Percentiles rank a stretch among this genome's conserved stretches.
Evolutionary conservation across 1,140 invertebrate genomes (phyloP).

Genomic region (Temnothorax longispinosus): DNA sequence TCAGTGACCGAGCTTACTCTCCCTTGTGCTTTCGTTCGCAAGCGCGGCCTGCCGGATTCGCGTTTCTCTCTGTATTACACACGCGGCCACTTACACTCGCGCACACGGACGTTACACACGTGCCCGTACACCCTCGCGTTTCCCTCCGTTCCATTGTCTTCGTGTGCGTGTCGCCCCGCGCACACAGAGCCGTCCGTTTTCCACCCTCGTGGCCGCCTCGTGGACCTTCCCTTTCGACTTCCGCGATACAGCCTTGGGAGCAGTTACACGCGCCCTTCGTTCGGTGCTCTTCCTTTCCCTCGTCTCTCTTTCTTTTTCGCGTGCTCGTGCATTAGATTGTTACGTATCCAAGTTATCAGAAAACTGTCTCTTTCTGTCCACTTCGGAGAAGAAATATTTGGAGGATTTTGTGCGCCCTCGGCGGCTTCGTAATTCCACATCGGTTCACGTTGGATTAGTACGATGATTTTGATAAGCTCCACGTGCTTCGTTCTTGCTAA

Average conservation of each 20-base stretch:
- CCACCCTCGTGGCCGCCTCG: conserved; percentile 79
- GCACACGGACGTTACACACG: not conserved
- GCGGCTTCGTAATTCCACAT: not conserved
- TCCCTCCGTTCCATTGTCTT: conserved; percentile 44
- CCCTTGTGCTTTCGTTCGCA: conserved; percentile 80
- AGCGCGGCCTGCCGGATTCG: conserved; percentile 72
- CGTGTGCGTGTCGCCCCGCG: conserved; percentile 33
- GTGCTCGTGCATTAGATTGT: conserved; percentile 1
- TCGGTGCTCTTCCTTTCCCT: conserved; percentile 56
- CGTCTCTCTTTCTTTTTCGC: conserved; percentile 8
- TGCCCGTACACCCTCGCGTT: not conserved
- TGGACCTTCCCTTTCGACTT: conserved; percentile 75
- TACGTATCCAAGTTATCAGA: conserved; percentile 37
- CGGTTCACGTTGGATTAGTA: not conserved
- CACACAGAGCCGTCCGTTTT: conserved; percentile 66
- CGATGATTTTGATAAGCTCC: not conserved
- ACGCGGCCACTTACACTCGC: not conserved
- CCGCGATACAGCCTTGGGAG: conserved; percentile 71
- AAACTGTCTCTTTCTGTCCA: not conserved
- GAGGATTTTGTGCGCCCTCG: not conserved
- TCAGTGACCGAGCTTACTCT: conserved; percentile 83
- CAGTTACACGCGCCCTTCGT: conserved; percentile 70
- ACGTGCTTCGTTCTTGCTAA: not conserved
- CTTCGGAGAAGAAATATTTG: not conserved
- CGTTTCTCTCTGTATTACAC: conserved; percentile 63